Evolutionary conservation across 2,113 vertebrate species (phyloP), one percentile per base, ranked within the genome.

Genomic region (Colius striatus): DNA sequence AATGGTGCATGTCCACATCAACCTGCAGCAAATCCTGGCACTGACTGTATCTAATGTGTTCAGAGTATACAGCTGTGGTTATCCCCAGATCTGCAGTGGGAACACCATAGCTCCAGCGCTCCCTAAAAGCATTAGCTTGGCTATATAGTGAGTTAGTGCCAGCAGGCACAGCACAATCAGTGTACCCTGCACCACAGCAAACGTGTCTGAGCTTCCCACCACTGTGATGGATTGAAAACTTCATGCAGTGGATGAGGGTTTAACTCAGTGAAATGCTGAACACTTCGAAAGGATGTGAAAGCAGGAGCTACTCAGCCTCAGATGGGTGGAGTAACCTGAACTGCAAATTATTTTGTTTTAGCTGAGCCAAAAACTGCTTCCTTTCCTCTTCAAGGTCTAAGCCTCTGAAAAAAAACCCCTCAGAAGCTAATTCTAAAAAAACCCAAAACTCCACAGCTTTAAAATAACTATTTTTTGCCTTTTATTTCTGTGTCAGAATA

Each of bases 311-410:
- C 67, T 71, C 79, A 81, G 86, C 47, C 51, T 90, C 4, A 0
- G 68, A 89, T 81, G 89, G 92, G 88, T 80, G 92, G 88, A 86
- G 89, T 77, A 92, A 38, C 72, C 30, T 47, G 75, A 95, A 86
- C 30, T 88, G 88, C 72, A 92, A 95, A 90, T 41, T 38, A 84
- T 92, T 94, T 77, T 88, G 36, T 70, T 90, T 84, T 43, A 93
- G 67, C 10, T 25, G 84, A 88, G 94, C 88, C 90, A 94, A 86
- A 93, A 95, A 41, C 54, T 57, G 41, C 58, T 96, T 91, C 70
- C 74, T 93, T 85, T 93, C 85, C 75, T 92, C 81, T 92, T 76
- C 51, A 66, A 92, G 91, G 72, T 90, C 92, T 58, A 58, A 93
- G 32, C 7, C 38, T 75, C 38, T 75, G 15, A 30, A 47, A 29